Evolutionary conservation across 2,113 vertebrate species (phyloP).

Genomic region (Tachysurus fulvidraco): DNA sequence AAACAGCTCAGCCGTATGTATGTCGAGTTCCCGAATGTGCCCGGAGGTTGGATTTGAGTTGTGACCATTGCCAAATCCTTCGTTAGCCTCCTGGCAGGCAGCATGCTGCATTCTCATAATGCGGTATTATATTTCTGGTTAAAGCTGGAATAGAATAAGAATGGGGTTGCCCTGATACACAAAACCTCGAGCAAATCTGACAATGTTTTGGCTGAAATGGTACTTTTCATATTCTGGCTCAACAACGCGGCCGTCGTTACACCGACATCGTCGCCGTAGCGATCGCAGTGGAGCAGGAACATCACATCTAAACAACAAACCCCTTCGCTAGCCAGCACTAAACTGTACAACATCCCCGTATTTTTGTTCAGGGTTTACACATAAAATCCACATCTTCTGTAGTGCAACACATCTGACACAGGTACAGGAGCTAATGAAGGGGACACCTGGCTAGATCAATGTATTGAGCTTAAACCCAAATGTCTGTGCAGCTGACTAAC

Average conservation of each 20-base stretch:
- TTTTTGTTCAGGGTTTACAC: neutral
- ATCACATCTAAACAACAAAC: neutral
- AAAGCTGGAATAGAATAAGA: constrained; percentile 12
- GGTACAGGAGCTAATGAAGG: neutral
- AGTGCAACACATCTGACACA: neutral
- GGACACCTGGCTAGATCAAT: neutral
- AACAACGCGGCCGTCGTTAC: too few relatives aligned
- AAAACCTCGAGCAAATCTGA: neutral
- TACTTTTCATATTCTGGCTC: constrained; percentile 1
- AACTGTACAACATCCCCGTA: neutral
- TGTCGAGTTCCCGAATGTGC: neutral
- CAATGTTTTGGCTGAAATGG: neutral
- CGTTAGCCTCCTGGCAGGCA: constrained; percentile 30
- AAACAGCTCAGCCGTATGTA: neutral
- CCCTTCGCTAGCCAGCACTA: neutral
- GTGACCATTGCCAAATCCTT: neutral
- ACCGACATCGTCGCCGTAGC: neutral
- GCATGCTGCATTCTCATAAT: neutral
- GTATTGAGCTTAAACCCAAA: too few relatives aligned
- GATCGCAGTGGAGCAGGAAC: neutral
- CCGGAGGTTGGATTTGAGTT: neutral
- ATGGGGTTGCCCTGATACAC: neutral
- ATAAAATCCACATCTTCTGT: neutral
- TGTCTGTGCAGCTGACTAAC: too few relatives aligned
- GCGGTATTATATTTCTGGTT: constrained; percentile 24